Evolutionary conservation across 1,140 invertebrate genomes (phyloP).

Genomic region (Pseudomyrmex concolor): DNA sequence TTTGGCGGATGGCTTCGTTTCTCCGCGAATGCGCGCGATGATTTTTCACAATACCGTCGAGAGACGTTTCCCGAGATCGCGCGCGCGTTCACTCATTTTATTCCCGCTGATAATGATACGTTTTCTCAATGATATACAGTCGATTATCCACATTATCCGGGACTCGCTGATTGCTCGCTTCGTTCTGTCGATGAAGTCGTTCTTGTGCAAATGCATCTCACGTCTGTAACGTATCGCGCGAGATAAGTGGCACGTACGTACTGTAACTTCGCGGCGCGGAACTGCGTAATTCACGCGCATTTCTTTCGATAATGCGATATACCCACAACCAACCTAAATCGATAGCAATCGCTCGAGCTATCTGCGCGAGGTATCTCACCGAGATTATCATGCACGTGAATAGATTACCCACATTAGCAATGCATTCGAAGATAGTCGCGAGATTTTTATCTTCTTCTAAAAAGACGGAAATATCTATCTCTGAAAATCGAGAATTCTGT

Average conservation of each 20-base stretch:
- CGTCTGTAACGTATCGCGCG: not conserved
- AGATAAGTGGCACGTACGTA: slow-evolving; percentile 21
- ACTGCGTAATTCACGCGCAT: slow-evolving; percentile 28
- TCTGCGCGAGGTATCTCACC: not conserved
- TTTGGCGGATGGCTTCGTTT: slow-evolving; percentile 50
- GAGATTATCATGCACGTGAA: not conserved
- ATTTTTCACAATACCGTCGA: slow-evolving; percentile 29
- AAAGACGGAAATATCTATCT: too few relatives aligned
- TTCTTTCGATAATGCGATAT: slow-evolving; percentile 40
- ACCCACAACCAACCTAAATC: slow-evolving; percentile 8
- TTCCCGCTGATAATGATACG: slow-evolving; percentile 36
- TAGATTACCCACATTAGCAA: too few relatives aligned
- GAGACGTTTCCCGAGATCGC: slow-evolving; percentile 32
- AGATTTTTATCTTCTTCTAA: too few relatives aligned
- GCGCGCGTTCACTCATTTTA: slow-evolving; percentile 13
- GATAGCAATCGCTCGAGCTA: slow-evolving; percentile 11
- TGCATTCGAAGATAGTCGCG: too few relatives aligned
- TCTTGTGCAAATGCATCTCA: slow-evolving; percentile 27
- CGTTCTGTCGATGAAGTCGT: slow-evolving; percentile 23
- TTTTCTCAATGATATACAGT: slow-evolving; percentile 32
- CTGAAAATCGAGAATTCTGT: too few relatives aligned
- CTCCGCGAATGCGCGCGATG: not conserved
- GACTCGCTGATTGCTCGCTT: slow-evolving; percentile 27
- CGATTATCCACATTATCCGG: slow-evolving; percentile 54
- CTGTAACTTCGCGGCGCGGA: not conserved